These are phyloP conservation scores for Helicoverpa zea DNA, from an alignment of 1,140 invertebrate species.

Conservation along the genomic window DNA sequence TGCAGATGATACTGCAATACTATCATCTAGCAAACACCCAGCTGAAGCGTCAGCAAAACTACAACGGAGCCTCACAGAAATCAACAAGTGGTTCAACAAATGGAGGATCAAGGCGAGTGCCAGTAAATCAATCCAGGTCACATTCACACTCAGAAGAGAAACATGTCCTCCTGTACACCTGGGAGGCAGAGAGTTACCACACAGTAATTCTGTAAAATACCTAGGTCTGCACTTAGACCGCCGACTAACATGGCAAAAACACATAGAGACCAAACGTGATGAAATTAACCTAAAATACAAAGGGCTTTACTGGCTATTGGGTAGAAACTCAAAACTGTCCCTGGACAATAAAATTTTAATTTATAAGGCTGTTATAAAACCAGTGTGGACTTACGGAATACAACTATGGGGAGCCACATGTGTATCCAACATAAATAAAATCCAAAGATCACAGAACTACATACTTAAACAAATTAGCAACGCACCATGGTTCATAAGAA, in stretches of 20 bases:
- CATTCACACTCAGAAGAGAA: neutral
- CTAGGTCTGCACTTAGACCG: conserved; percentile 13
- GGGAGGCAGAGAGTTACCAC: neutral
- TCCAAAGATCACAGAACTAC: neutral
- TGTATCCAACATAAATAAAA: neutral
- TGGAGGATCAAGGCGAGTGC: conserved; percentile 9
- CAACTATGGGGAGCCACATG: neutral
- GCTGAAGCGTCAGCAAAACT: neutral
- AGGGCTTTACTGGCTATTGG: neutral
- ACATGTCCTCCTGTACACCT: neutral
- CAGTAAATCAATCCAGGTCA: neutral
- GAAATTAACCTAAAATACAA: neutral
- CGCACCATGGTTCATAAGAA: conserved; percentile 1
- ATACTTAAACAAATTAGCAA: neutral
- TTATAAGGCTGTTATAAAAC: neutral
- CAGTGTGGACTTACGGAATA: neutral
- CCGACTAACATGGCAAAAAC: neutral
- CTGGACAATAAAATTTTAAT: neutral
- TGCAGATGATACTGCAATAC: conserved; percentile 5
- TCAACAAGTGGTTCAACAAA: neutral
- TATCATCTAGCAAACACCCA: neutral
- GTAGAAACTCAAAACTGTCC: neutral
- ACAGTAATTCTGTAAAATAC: neutral
- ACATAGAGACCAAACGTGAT: neutral
- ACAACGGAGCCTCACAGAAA: neutral